A percentile compares a stretch with the other conserved stretches of the same genome.
These are phyloP conservation scores for Ricordea florida DNA, from an alignment of 92 coral and sea anemone species.

Conservation along the genomic window DNA sequence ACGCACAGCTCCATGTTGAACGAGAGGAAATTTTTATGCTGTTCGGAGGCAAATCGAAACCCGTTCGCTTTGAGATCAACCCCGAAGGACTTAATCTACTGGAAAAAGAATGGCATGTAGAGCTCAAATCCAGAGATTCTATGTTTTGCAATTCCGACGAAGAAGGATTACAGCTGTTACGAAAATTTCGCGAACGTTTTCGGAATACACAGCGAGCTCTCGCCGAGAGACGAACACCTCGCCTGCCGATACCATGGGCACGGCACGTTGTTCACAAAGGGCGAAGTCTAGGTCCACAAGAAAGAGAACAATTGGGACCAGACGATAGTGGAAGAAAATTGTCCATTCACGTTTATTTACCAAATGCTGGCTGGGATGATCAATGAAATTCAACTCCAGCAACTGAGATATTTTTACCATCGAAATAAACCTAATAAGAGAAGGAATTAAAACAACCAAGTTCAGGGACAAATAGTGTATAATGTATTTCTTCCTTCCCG, in stretches of 20 bases:
- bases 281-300: slow-evolving; percentile 1
- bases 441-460: neutral
- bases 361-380: slow-evolving; percentile 60
- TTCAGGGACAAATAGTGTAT: too few relatives aligned
- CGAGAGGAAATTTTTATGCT: slow-evolving; percentile 70
- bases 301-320: slow-evolving; percentile 28
- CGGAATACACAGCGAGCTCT: slow-evolving; percentile 15
- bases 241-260: slow-evolving; percentile 81
- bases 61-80: slow-evolving; percentile 74
- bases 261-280: slow-evolving; percentile 64
- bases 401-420: neutral
- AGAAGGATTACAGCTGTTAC: slow-evolving; percentile 61
- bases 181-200: slow-evolving; percentile 65
- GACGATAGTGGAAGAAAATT: slow-evolving; percentile 73
- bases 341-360: slow-evolving; percentile 85
- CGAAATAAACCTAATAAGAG: neutral
- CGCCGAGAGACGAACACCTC: slow-evolving; percentile 21
- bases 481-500: too few relatives aligned
- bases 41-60: slow-evolving; percentile 83
- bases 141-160: slow-evolving; percentile 41
- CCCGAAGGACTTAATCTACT: slow-evolving; percentile 63
- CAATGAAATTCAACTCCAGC: slow-evolving; percentile 10
- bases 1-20: neutral
- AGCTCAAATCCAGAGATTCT: slow-evolving; percentile 57
- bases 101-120: slow-evolving; percentile 75